These are phyloP conservation scores for Babyrousa celebensis DNA, from an alignment of 2,797 vertebrate genomes.

Conservation along the genomic window DNA sequence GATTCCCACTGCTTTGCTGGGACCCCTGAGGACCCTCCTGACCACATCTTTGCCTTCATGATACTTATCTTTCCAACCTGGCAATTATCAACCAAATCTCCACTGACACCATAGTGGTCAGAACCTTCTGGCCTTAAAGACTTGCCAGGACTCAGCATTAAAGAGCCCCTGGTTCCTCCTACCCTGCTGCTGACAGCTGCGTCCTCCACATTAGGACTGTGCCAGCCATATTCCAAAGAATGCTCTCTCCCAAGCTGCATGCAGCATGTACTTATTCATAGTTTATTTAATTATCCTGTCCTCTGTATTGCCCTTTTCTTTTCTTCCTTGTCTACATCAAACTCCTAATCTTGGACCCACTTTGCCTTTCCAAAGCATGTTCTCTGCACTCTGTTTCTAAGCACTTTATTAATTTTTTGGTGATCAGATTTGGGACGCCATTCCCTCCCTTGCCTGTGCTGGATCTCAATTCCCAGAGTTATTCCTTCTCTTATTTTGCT, in stretches of 20 bases:
- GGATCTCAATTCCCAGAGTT: neutral
- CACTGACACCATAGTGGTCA: neutral
- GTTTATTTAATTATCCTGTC: neutral
- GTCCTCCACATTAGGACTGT: neutral
- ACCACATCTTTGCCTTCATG: slow-evolving; percentile 59
- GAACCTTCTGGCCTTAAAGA: slow-evolving; percentile 54
- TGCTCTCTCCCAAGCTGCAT: neutral
- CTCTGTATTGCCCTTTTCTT: neutral
- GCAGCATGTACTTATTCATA: neutral
- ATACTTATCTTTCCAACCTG: slow-evolving; percentile 78
- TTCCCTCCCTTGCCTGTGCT: neutral
- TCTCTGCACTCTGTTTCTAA: neutral
- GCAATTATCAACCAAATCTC: slow-evolving; percentile 72
- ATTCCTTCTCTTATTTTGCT: neutral
- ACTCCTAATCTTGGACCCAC: no score
- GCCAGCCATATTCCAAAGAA: slow-evolving; percentile 39
- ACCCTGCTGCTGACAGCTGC: neutral
- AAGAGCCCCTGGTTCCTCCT: neutral
- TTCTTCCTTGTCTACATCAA: neutral
- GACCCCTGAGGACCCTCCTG: slow-evolving; percentile 53
- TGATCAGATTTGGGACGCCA: neutral
- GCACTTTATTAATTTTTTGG: neutral
- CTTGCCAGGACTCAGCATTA: slow-evolving; percentile 40
- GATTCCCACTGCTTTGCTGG: slow-evolving; percentile 61
- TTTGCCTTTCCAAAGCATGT: neutral